Base-by-base conservation (phyloP, 2,113 vertebrate species). In the Pseudopodoces humilis region DNA sequence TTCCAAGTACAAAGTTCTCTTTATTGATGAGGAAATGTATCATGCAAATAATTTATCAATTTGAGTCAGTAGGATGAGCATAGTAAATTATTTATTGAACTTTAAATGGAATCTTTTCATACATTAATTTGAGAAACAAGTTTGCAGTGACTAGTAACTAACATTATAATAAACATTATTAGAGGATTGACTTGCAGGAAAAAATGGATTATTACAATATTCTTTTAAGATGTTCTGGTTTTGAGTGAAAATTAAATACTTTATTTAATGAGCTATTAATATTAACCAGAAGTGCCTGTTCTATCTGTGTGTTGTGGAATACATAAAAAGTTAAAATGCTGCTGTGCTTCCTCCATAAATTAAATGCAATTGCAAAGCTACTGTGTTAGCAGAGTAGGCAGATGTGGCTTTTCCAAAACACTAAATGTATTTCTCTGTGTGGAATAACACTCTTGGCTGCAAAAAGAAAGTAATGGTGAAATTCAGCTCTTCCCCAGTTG, bases 261-360 rank as follows among this genome's bases (percentile, higher is more conserved):
- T 97, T 62, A 72, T 96, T 97, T 98, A 98, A 98, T 97, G 91
- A 98, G 88, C 95, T 97, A 95, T 97, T 98, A 98, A 97, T 98
- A 98, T 98, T 98, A 97, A 97, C 74, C 86, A 89, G 81, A 96
- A 95, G 53, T 94, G 58, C 56, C 94, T 87, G 85, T 95, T 97
- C 70, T 79, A 35, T 90, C 78, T 52, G 31, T 52, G 59, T 94
- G 68, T 88, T 83, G 49, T 94, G 70, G 77, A 96, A 96, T 97
- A 92, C 68, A 64, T 92, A 92, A 86, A 63, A 87, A 71, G 30
- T 92, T 58, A 89, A 94, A 94, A 49, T 64, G 62, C 75, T 74
- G 17, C 76, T 78, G 35, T 91, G 65, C 6, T 6, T 78, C 55
- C 44, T 65, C 65, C 43, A 20, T 83, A 88, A 94, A 88, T 95